Evolutionary conservation across 2,797 vertebrate genomes (phyloP), one percentile per base, ranked within the genome.

Genomic region (Rhadinocentrus ornatus): DNA sequence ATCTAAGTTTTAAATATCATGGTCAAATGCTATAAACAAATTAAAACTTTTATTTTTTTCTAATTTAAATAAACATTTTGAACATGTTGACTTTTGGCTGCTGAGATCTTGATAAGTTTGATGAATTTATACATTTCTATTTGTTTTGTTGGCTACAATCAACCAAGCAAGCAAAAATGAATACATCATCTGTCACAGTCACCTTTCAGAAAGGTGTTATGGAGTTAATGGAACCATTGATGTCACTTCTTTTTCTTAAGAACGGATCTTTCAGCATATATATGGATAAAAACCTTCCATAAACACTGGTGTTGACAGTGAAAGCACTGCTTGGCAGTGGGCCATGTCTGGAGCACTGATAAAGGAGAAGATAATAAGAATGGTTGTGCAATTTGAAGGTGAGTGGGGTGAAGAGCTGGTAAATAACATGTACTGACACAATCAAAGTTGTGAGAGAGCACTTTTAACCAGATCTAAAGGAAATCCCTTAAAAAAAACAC

Each of bases 231-330:
- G 4, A 2, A 24, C 54, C 37, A 54, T 3, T 22, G 3, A 62
- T 11, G 20, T 68, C 70, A 52, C 10, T 3, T 54, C 22, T 59
- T 70, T 71, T 75, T 54, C 62, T 72, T 46, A 41, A 78, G 24
- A 48, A 22, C n/a, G 64, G 10, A 41, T 57, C 55, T 1, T 8
- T 67, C 41, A 70, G 62, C 41, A 12, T 41, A 27, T 63, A 13
- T 27, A 50, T 48, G 56, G 55, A 58, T 83, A 73, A 48, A 20
- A 70, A 66, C 82, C 72, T 77, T 72, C 58, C 70, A 83, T 89
- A 86, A 92, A 91, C 90, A 91, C 27, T 22, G 16, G 35, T 87
- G 88, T 93, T 92, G 85, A 91, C 77, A 88, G 82, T 92, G 62
- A 90, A 26, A 92, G 73, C 89, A 90, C 5, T 53, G 66, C 73